Evolutionary conservation across 2,888 invertebrate genomes (phyloP).

Genomic region (Eucera pruinosa): DNA sequence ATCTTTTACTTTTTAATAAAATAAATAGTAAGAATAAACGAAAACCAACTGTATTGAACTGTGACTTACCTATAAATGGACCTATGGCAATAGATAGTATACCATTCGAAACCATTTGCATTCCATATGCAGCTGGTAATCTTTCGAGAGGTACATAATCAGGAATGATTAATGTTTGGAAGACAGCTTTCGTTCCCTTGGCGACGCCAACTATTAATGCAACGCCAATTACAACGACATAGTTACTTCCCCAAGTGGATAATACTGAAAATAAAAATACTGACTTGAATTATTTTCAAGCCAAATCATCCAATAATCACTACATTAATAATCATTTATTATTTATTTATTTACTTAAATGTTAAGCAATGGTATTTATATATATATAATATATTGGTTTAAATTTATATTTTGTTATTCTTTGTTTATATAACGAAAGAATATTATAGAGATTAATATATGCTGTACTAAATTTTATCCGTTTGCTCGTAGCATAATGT

Average conservation of each 20-base stretch:
- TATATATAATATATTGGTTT: too few species aligned
- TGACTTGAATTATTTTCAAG: background rate
- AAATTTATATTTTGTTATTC: too few species aligned
- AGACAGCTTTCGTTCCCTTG: slow-evolving; percentile 91
- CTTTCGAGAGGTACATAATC: slow-evolving; percentile 90
- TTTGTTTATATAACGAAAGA: too few species aligned
- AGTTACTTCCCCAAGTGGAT: slow-evolving; percentile 88
- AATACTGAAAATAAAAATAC: slow-evolving; percentile 86
- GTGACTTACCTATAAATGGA: slow-evolving; percentile 85
- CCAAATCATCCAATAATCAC: too few species aligned
- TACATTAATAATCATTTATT: too few species aligned
- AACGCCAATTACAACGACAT: slow-evolving; percentile 89
- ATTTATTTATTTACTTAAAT: too few species aligned
- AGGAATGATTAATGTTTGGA: slow-evolving; percentile 91
- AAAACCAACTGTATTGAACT: background rate
- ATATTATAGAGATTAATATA: too few species aligned
- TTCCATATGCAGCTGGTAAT: slow-evolving; percentile 90
- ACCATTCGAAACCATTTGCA: slow-evolving; percentile 92
- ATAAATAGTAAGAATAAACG: background rate
- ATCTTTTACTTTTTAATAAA: background rate
- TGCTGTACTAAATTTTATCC: too few species aligned
- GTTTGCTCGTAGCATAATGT: too few species aligned
- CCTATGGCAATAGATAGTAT: slow-evolving; percentile 90
- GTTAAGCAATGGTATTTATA: too few species aligned
- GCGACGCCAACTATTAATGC: slow-evolving; percentile 91